phyloP scores from a whole-genome alignment of 2,888 invertebrate genomes.

The Sylvicola cinctus region DNA sequence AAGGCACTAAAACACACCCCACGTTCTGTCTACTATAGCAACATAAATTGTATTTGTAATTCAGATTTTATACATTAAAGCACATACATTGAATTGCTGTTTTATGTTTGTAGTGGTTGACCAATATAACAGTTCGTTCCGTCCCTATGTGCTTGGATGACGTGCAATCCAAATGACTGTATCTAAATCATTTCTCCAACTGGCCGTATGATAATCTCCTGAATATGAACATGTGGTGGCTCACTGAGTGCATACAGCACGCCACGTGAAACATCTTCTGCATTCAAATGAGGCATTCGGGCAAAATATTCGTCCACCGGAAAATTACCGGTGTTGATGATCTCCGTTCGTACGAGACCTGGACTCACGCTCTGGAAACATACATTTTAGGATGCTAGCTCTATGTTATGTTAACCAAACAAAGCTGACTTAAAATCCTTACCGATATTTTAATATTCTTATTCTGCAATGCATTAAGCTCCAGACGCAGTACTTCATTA shows the following conservation, averaged over 20 bases:
- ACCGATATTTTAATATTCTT: conserved; percentile 21
- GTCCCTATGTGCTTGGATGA: no score
- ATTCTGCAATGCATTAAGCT: conserved; percentile 16
- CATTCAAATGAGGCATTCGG: conserved; percentile 12
- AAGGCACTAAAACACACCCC: no score
- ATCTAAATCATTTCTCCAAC: conserved; percentile 3
- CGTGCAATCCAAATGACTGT: no score
- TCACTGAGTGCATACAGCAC: conserved; percentile 13
- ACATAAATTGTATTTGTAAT: no score
- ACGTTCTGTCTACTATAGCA: no score
- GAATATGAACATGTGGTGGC: neutral
- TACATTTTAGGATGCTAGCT: conserved; percentile 4
- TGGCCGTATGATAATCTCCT: conserved; percentile 3
- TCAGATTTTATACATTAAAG: no score
- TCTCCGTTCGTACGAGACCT: conserved; percentile 12
- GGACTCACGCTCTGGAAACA: conserved; percentile 14
- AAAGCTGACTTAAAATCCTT: conserved; percentile 7
- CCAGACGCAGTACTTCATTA: conserved; percentile 7
- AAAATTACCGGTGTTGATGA: conserved; percentile 9
- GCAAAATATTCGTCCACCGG: neutral
- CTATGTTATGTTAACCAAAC: conserved; percentile 5
- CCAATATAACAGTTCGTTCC: no score
- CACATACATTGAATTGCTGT: no score
- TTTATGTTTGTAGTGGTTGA: no score
- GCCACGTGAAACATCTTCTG: conserved; percentile 23